Percentiles rank a stretch among this genome's conserved stretches.
Conservation (phyloP, 2,113 vertebrate genomes). For the Salminus brasiliensis region DNA sequence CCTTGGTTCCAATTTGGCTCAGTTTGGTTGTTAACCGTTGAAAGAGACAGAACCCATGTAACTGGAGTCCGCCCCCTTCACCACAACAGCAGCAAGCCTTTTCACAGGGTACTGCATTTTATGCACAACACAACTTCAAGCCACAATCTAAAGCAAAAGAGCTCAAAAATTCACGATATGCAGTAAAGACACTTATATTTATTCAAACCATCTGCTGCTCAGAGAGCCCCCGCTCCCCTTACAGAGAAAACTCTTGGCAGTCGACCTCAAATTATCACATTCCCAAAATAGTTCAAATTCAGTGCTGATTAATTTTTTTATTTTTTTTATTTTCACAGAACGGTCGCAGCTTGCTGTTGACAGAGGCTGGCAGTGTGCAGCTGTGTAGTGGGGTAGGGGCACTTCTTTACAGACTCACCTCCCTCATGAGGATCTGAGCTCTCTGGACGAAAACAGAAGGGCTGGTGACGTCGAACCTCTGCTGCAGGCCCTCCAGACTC, state of each 20-base stretch:
- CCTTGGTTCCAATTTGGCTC: too few species aligned
- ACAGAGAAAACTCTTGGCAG: not conserved
- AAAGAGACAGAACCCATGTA: not conserved
- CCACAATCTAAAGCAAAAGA: conserved; percentile 17
- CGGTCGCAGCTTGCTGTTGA: not conserved
- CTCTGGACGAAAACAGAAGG: conserved; percentile 90
- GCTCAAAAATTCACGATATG: not conserved
- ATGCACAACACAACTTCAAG: conserved; percentile 1
- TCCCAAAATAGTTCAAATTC: not conserved
- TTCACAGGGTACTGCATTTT: not conserved
- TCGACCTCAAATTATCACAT: not conserved
- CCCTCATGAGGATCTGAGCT: conserved; percentile 95
- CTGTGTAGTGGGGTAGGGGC: not conserved
- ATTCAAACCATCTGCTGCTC: not conserved
- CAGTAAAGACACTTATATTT: not conserved
- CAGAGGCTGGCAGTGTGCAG: not conserved
- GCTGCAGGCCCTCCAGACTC: conserved; percentile 92
- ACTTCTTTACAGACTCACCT: conserved; percentile 74
- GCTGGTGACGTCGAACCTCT: conserved; percentile 90
- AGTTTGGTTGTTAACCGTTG: not conserved
- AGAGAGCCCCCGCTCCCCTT: not conserved
- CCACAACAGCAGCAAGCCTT: conserved; percentile 18
- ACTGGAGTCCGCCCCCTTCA: conserved; percentile 6
- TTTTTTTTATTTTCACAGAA: conserved; percentile 4
- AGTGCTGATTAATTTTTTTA: not conserved